phyloP scores from a whole-genome alignment of 2,888 invertebrate species.

The Cephalotes varians region DNA sequence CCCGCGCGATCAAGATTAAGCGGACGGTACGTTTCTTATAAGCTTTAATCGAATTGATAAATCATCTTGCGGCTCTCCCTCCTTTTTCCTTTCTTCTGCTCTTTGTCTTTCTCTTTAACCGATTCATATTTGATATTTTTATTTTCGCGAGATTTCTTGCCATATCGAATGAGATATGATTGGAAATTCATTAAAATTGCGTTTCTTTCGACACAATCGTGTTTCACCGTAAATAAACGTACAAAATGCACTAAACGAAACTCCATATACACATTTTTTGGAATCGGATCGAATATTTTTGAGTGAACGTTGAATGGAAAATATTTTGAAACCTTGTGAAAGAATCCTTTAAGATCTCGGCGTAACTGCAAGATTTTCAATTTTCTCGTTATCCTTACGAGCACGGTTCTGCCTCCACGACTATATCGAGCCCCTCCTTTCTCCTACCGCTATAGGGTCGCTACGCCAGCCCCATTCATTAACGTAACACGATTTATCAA shows the following conservation, averaged over 20 bases:
- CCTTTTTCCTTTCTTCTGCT: not conserved
- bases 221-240: not conserved
- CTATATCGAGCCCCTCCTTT: constrained; percentile 56
- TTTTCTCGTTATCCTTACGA: constrained; percentile 80
- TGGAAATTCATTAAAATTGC: constrained; percentile 25
- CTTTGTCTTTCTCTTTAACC: constrained; percentile 49
- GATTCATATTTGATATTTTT: constrained; percentile 82
- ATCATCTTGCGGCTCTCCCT: constrained; percentile 73
- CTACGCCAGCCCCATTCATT: constrained; percentile 83
- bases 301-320: not conserved
- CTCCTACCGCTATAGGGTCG: constrained; percentile 61
- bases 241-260: not conserved
- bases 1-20: constrained; percentile 81
- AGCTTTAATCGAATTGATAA: constrained; percentile 84
- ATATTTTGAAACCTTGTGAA: constrained; percentile 28
- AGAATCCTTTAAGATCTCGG: constrained; percentile 61
- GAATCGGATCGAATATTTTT: not conserved
- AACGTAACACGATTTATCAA: constrained; percentile 86
- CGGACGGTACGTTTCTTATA: constrained; percentile 78
- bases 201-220: not conserved
- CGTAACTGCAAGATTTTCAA: constrained; percentile 79
- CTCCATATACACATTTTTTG: not conserved
- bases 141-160: constrained; percentile 61
- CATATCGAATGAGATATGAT: not conserved
- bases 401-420: constrained; percentile 59